phyloP scores from a whole-genome alignment of 2,113 vertebrate genomes.

The Struthio camelus region DNA sequence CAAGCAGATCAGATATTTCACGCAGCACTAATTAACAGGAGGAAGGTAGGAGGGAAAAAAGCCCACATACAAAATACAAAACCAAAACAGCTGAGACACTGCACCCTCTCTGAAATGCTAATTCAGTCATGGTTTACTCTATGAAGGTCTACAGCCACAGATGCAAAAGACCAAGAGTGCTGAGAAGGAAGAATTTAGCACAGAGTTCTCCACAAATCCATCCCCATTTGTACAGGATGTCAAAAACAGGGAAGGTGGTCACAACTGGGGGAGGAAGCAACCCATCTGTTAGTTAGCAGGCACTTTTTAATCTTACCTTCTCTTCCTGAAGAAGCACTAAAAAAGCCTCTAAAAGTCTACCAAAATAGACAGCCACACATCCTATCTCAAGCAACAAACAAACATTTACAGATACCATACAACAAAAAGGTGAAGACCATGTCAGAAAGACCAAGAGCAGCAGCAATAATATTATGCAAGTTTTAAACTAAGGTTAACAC shows the following conservation, averaged over 20 bases:
- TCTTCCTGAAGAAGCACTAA: background rate
- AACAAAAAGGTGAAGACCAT: conserved; percentile 15
- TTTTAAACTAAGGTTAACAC: background rate
- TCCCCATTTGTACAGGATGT: background rate
- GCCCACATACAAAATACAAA: background rate
- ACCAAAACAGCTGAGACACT: background rate
- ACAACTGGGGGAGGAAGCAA: background rate
- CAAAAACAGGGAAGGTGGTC: background rate
- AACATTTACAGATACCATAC: conserved; percentile 9
- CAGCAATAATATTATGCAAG: background rate
- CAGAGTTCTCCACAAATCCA: background rate
- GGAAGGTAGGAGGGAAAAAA: background rate
- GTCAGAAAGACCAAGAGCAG: background rate
- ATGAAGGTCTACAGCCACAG: background rate
- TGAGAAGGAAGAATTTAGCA: background rate
- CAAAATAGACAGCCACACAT: conserved; percentile 1
- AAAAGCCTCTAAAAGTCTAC: background rate
- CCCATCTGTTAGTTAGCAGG: background rate
- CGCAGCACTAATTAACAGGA: background rate
- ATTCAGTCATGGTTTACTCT: background rate
- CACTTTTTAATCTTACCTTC: background rate
- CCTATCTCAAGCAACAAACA: background rate
- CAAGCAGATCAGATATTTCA: conserved; percentile 48
- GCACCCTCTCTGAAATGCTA: background rate
- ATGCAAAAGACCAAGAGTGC: background rate